phyloP scores from a whole-genome alignment of 2,797 vertebrate genomes.

The Thalassophryne amazonica region DNA sequence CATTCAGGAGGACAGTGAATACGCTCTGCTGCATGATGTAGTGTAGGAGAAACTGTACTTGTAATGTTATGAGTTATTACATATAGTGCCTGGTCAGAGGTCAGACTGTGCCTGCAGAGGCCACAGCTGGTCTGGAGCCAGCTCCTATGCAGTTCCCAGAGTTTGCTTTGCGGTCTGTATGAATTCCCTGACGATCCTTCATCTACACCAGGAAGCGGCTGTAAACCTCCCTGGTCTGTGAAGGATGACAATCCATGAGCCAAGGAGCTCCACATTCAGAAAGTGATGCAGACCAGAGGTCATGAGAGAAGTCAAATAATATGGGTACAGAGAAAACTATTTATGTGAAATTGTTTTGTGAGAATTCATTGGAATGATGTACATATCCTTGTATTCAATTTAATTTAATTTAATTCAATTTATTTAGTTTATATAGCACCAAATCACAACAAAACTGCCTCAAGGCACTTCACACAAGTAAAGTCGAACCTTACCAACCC shows the following conservation, averaged over 20 bases:
- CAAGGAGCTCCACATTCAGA: constrained; percentile 18
- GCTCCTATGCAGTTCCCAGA: constrained; percentile 36
- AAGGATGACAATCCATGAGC: constrained; percentile 29
- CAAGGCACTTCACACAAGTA: too few species aligned
- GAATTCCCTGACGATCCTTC: constrained; percentile 21
- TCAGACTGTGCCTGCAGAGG: constrained; percentile 13
- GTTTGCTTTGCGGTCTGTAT: constrained; percentile 15
- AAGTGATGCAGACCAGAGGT: constrained; percentile 33
- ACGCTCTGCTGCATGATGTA: neutral
- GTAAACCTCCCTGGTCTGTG: constrained; percentile 42
- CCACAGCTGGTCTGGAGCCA: constrained; percentile 35
- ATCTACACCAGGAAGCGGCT: constrained; percentile 27
- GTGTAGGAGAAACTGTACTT: neutral
- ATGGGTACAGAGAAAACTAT: constrained; percentile 8
- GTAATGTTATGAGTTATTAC: neutral
- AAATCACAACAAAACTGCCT: too few species aligned
- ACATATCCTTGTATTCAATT: too few species aligned
- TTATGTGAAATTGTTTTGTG: constrained; percentile 18
- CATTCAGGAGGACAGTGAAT: constrained; percentile 9
- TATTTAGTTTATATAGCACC: too few species aligned
- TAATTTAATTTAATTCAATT: too few species aligned
- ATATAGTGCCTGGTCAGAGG: constrained; percentile 31
- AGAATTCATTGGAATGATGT: constrained; percentile 10
- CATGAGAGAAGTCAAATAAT: constrained; percentile 61
- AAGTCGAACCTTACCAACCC: too few species aligned